Evolutionary conservation across 2,113 vertebrate genomes (phyloP).

Genomic region (Pelodiscus sinensis): DNA sequence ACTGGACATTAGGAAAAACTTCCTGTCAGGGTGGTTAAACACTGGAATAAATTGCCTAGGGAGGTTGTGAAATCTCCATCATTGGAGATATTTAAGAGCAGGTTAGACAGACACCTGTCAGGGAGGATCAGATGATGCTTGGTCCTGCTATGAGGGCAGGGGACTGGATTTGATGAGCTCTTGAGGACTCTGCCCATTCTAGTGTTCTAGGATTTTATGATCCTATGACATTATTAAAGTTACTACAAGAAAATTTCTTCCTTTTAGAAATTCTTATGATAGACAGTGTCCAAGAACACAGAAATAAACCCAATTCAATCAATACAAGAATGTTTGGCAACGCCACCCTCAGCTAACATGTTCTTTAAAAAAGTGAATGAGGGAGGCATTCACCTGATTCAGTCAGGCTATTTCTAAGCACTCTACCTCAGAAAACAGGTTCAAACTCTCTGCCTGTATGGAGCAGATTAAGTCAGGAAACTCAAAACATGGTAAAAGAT

Average conservation of each 20-base stretch:
- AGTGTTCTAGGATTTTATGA: too few species aligned
- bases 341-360: neutral
- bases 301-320: fast-evolving
- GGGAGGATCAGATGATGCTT: too few species aligned
- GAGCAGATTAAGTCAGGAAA: neutral
- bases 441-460: fast-evolving
- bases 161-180: too few species aligned
- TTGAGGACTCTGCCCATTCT: too few species aligned
- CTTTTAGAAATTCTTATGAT: neutral
- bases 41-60: too few species aligned
- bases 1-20: too few species aligned
- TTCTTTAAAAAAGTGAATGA: neutral
- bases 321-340: neutral
- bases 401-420: fast-evolving
- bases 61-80: too few species aligned
- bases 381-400: neutral
- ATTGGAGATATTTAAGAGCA: too few species aligned
- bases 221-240: fast-evolving
- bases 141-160: too few species aligned
- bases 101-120: too few species aligned
- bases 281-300: neutral
- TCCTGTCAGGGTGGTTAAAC: too few species aligned
- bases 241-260: fast-evolving
- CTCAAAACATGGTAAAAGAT: neutral
- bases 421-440: neutral